A percentile compares a stretch with the other conserved stretches of the same genome.
Evolutionary conservation across 2,113 vertebrate species (phyloP).

Genomic region (Ptyas mucosa): DNA sequence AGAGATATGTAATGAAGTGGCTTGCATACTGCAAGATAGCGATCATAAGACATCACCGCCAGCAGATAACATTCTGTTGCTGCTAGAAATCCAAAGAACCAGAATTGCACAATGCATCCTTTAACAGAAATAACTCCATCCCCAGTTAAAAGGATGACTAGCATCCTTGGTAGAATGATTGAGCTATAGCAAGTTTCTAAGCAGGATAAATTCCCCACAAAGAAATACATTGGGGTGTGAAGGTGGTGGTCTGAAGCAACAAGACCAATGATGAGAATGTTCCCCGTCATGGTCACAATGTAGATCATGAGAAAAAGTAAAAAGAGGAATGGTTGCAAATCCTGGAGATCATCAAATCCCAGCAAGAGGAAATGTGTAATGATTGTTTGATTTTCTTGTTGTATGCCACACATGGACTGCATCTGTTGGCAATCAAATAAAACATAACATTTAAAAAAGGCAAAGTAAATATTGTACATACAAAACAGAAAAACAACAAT

Average conservation of each 20-base stretch:
- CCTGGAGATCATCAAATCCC: neutral
- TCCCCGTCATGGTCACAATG: neutral
- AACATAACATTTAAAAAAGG: neutral
- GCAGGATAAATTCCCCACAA: neutral
- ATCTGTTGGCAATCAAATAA: neutral
- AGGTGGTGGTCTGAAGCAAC: neutral
- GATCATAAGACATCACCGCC: neutral
- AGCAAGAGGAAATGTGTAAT: neutral
- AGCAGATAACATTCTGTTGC: neutral
- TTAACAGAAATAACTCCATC: neutral
- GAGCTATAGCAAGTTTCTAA: neutral
- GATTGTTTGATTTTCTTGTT: neutral
- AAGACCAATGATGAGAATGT: neutral
- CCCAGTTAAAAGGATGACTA: neutral
- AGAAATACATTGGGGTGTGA: neutral
- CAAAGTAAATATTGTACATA: neutral
- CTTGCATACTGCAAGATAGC: neutral
- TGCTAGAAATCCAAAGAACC: neutral
- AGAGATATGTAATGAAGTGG: neutral
- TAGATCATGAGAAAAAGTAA: neutral
- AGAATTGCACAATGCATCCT: neutral
- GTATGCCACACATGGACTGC: neutral
- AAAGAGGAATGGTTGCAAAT: neutral
- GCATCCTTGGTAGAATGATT: neutral
- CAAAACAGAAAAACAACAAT: neutral